Conservation (phyloP, 64 coral and sea anemone genomes). For the Anthopleura sola region DNA sequence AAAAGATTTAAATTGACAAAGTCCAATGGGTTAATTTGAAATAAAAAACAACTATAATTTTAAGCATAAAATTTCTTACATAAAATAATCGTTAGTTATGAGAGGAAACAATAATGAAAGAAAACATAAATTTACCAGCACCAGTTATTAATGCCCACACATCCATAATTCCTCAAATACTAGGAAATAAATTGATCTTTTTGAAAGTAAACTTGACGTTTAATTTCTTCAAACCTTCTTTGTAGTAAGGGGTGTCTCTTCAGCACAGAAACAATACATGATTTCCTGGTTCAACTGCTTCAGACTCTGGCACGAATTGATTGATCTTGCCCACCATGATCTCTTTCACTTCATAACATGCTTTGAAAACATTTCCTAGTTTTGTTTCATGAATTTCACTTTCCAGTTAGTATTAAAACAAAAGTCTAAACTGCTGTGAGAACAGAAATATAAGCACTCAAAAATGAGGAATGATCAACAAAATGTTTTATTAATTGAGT, state of each 20-base stretch:
- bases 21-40: not conserved
- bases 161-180: not conserved
- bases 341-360: not conserved
- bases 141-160: not conserved
- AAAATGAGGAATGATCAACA: not conserved
- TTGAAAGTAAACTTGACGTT: not conserved
- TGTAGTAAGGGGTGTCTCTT: not conserved
- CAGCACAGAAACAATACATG: not conserved
- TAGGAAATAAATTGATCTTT: not conserved
- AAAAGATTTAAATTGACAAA: not conserved
- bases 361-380: not conserved
- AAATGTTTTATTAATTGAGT: not conserved
- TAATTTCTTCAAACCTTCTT: not conserved
- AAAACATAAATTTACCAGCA: not conserved
- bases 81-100: not conserved
- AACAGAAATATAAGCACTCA: not conserved
- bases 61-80: not conserved
- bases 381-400: not conserved
- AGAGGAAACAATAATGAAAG: not conserved
- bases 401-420: not conserved
- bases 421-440: not conserved
- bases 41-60: not conserved
- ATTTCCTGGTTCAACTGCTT: not conserved
- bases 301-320: not conserved
- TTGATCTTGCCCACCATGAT: not conserved